phyloP scores from a whole-genome alignment of 2,888 invertebrate genomes.

The Sabatieria punctata region DNA sequence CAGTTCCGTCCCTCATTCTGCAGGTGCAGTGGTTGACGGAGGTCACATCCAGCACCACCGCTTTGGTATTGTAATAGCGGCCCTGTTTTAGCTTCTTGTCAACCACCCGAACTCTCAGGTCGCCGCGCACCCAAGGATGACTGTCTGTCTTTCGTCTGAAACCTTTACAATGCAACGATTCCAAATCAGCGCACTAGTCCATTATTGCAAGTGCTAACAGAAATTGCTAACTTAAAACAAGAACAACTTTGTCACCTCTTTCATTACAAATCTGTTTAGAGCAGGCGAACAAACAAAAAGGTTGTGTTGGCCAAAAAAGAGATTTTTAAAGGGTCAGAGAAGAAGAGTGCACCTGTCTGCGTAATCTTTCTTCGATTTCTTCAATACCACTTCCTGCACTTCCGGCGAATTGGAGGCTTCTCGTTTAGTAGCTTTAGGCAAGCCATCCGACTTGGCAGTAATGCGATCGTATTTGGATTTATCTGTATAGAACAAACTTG shows the following conservation, averaged over 20 bases:
- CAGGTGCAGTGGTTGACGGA: slow-evolving; percentile 29
- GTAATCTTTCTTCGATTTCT: too few species aligned
- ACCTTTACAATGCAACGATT: background rate
- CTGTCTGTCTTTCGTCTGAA: background rate
- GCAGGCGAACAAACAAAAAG: too few species aligned
- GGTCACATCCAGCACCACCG: slow-evolving; percentile 31
- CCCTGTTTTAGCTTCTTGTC: slow-evolving; percentile 33
- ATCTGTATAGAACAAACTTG: too few species aligned
- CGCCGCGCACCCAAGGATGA: slow-evolving; percentile 28
- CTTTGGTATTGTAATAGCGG: slow-evolving; percentile 27
- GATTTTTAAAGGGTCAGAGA: too few species aligned
- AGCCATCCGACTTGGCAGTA: too few species aligned
- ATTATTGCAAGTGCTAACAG: background rate
- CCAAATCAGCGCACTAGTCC: background rate
- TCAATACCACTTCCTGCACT: too few species aligned
- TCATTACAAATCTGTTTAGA: too few species aligned
- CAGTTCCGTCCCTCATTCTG: slow-evolving; percentile 29
- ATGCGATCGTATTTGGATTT: background rate
- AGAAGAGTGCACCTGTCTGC: too few species aligned
- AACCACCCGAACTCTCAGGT: slow-evolving; percentile 33
- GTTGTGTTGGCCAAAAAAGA: too few species aligned
- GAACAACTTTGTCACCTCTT: background rate
- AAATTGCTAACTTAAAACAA: background rate
- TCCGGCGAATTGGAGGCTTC: too few species aligned
- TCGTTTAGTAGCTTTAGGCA: too few species aligned